Evolutionary conservation across 2,113 vertebrate genomes (phyloP), one percentile per base, ranked within the genome.

Genomic region (Tupaia tana): DNA sequence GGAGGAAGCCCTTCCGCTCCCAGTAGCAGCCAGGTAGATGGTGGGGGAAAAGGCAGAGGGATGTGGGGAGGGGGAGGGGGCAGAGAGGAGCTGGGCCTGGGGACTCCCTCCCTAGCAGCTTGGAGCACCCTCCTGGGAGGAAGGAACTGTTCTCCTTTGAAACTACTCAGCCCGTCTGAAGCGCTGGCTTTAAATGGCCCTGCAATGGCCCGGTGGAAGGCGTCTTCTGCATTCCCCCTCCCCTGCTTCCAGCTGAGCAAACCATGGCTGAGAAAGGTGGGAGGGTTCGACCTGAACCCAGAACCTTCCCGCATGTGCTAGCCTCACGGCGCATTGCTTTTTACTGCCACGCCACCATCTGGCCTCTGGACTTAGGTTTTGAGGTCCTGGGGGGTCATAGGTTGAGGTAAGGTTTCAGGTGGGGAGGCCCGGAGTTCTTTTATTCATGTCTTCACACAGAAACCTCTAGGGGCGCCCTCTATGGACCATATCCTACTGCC

Each of bases 11-110:
- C 71, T 19, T 13, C 63, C 69, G 16, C 69, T 70, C 29, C 66
- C 29, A 16, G 74, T 13, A 0, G 29, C 43, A 22, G 9, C 5
- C 81, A 9, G 4, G 29, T 1, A 3, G 24, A 54, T 14, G n/a
- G n/a, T n/a, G n/a, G n/a, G n/a, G n/a, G n/a, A n/a, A n/a, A n/a
- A n/a, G n/a, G n/a, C 4, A 27, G 24, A 56, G 20, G 7, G 25
- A 52, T 6, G 29, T 0, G 0, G 12, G 6, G 69, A 31, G 29
- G 5, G 31, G 4, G 14, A 34, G 19, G 14, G 43, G 11, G 10
- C 31, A 4, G 1, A 13, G 24, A 34, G 75, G 69, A 15, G n/a
- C 66, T 25, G n/a, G 56, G 43, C 43, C 66, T 69, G 6, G 2
- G 2, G 7, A 7, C 10, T 25, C 27, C 29, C 10, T 16, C 10